phyloP scores from a whole-genome alignment of 2,888 invertebrate genomes.

The Belgica antarctica region DNA sequence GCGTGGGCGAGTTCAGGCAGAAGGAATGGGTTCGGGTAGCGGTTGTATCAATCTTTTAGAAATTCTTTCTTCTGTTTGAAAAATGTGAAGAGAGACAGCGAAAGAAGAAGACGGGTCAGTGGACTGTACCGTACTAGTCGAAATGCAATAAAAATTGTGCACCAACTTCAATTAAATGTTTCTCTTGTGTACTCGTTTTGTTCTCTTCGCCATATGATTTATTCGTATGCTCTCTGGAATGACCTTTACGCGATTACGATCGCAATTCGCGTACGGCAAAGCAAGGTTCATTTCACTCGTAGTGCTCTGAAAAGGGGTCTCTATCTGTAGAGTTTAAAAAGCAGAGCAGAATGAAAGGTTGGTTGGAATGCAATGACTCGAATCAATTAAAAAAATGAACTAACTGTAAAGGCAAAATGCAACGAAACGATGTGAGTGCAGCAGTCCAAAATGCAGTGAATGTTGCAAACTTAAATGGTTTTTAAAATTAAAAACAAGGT shows the following conservation, averaged over 20 bases:
- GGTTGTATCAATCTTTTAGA: not conserved
- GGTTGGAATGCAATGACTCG: conserved; percentile 17
- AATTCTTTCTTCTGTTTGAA: no score
- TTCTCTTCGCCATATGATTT: conserved; percentile 34
- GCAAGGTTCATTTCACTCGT: not conserved
- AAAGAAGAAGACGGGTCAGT: not conserved
- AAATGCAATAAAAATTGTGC: conserved; percentile 32
- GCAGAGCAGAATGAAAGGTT: not conserved
- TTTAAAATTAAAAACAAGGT: no score
- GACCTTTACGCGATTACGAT: conserved; percentile 43
- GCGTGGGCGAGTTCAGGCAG: not conserved
- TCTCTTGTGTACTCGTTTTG: not conserved
- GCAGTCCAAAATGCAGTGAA: no score
- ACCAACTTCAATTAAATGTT: conserved; percentile 41
- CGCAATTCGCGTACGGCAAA: conserved; percentile 26
- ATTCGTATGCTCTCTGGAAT: conserved; percentile 41
- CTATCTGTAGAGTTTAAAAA: not conserved
- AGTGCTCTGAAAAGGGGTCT: not conserved
- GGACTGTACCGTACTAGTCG: not conserved
- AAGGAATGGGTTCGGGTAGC: not conserved
- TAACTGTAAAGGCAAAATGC: no score
- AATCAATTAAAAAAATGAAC: no score
- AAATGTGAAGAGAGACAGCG: no score
- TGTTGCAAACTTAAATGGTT: no score
- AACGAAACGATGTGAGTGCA: no score